phyloP scores from a whole-genome alignment of 1,140 invertebrate genomes.

The Diorhabda carinulata region DNA sequence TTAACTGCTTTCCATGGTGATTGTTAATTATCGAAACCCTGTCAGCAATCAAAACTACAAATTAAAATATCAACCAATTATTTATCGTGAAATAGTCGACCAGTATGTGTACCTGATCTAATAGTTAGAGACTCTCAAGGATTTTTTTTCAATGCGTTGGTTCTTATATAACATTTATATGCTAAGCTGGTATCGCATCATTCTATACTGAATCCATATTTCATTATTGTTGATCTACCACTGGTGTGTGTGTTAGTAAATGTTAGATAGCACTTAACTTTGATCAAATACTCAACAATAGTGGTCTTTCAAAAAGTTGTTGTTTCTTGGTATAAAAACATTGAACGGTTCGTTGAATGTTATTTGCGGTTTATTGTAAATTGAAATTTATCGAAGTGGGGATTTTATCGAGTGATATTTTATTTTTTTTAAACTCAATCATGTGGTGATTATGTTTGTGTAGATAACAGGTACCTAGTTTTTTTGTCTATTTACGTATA shows the following conservation, averaged over 20 bases:
- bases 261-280: not conserved
- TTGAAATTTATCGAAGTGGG: not conserved
- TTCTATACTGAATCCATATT: not conserved
- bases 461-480: not conserved
- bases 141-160: conserved; percentile 15
- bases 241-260: not conserved
- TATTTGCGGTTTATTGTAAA: not conserved
- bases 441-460: not conserved
- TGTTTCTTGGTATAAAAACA: not conserved
- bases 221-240: not conserved
- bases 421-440: too few relatives aligned
- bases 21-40: too few relatives aligned
- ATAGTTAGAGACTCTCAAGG: conserved; percentile 21
- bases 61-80: conserved; percentile 11
- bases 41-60: conserved; percentile 4
- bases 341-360: not conserved
- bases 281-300: not conserved
- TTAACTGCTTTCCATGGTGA: too few relatives aligned
- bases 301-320: conserved; percentile 9
- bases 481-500: too few relatives aligned
- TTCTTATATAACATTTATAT: conserved; percentile 21
- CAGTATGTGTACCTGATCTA: not conserved
- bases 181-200: not conserved
- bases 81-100: conserved; percentile 13
- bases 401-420: not conserved